Conservation (phyloP, 2,797 vertebrate species). For the Centropyge bicolor region DNA sequence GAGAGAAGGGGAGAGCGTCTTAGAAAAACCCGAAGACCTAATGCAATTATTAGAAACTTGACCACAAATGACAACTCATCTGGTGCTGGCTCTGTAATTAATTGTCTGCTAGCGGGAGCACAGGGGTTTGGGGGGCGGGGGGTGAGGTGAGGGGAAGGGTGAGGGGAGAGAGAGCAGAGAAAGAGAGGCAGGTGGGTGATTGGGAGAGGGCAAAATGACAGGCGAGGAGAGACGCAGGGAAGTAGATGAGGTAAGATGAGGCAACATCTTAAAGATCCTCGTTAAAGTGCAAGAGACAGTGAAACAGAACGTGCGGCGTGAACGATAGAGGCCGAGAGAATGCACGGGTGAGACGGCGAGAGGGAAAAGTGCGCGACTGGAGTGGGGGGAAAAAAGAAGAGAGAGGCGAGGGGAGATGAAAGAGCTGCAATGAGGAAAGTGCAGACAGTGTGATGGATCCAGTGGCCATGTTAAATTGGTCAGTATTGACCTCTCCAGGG, state of each 20-base stretch:
- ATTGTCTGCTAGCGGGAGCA: conserved; percentile 75
- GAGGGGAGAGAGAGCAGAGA: conserved; percentile 32
- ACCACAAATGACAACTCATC: conserved; percentile 84
- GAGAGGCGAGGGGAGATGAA: conserved; percentile 9
- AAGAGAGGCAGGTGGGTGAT: conserved; percentile 38
- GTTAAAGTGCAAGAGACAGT: conserved; percentile 38
- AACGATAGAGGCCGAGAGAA: conserved; percentile 32
- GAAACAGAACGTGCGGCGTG: conserved; percentile 28
- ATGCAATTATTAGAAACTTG: conserved; percentile 85
- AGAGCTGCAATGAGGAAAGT: conserved; percentile 47
- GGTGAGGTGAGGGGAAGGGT: not conserved
- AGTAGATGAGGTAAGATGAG: conserved; percentile 66
- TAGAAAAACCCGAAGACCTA: conserved; percentile 69
- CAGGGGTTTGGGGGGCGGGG: conserved; percentile 40
- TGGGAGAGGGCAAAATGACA: conserved; percentile 57
- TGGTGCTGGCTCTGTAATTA: conserved; percentile 78
- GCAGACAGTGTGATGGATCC: conserved; percentile 73
- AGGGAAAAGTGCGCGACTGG: conserved; percentile 27
- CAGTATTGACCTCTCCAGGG: conserved; percentile 77
- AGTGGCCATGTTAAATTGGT: conserved; percentile 75
- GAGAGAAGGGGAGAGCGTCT: conserved; percentile 41
- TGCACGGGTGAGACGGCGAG: conserved; percentile 27
- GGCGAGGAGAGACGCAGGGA: conserved; percentile 49
- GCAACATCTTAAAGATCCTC: conserved; percentile 61
- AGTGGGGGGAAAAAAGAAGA: conserved; percentile 43